Evolutionary conservation across 2,797 vertebrate genomes (phyloP), one percentile per base, ranked within the genome.

Genomic region (Pyrocephalus nanus): DNA sequence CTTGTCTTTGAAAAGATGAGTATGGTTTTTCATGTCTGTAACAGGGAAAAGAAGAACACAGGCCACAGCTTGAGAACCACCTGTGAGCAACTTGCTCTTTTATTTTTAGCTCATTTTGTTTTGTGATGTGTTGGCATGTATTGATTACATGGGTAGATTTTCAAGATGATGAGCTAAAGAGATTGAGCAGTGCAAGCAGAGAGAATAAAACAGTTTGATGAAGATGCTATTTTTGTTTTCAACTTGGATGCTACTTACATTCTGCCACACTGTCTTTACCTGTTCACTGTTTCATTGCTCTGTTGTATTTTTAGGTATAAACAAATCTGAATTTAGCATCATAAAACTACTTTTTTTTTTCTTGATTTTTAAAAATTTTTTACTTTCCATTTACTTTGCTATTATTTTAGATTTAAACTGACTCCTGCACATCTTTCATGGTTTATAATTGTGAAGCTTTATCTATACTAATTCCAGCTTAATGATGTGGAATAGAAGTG

Each of bases 31-130:
- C 29, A 43, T 50, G 38, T 45, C 53, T 92, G 15, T 61, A 76
- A 48, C 29, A 76, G 57, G 54, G 57, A 65, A 70, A 66, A 71
- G 61, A 61, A 85, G 80, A 90, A 60, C 61, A 30, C 3, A 50
- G 65, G 65, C 42, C 53, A 74, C 86, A 92, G 82, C 75, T 94
- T 95, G 90, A 80, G 72, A 94, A 53, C 69, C 65, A 94, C 93
- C 86, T 96, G 88, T 67, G 72, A 90, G 61, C 53, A 90, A 55
- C 69, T 83, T 79, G 65, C 53, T 90, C 36, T 55, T 79, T 83
- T 92, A 77, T 96, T 96, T 94, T 93, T 77, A 93, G 57, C 82
- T 90, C 4, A 2, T 57, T 83, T 82, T 86, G 55, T 79, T 93
- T 86, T 74, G 40, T 93, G 88, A 64, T 93, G 45, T 64, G 45